Evolutionary conservation across 2,888 invertebrate species (phyloP), one percentile per base, ranked within the genome.

Genomic region (Rotaria socialis): DNA sequence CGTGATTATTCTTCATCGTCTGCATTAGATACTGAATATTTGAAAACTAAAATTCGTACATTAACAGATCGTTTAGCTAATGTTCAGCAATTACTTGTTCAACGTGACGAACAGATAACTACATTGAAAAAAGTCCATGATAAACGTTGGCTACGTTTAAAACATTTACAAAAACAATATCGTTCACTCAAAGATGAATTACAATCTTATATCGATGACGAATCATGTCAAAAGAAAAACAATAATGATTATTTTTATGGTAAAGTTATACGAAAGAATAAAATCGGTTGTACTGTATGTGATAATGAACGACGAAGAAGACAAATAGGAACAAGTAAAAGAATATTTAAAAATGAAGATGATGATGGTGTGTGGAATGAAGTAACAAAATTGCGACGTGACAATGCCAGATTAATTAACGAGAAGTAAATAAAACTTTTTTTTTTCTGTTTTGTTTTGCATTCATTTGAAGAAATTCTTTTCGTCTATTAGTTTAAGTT

Each of bases 101-200:
- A 80, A 47, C 80, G 80, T 47, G 80, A 80, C 11, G 80, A 80
- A 24, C 80, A 80, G 47, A 80, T 80, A 3, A 19, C 0, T 10
- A 47, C 80, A 47, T 47, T 80, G 8, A 80, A 80, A 80, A 80
- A 80, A 80, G 47, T 80, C 24, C 80, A 80, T 47, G 80, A 80
- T 47, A 80, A 80, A n/a, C 80, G 80, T n/a, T 80, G 80, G 80
- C 35, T 80, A 47, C 80, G 80, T 80, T n/a, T 80, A 11, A 80
- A 80, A 47, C 80, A 80, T 43, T 80, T 80, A 80, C 80, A 80
- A 47, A 80, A 80, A 80, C 80, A 80, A 47, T 80, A 80, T 47
- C 80, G 80, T 47, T 47, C 14, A 24, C 10, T 80, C 11, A 80
- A 80, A 80, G 80, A 80, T 80, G 47, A 80, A 47, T 80, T 80